Evolutionary conservation across 1,140 invertebrate genomes (phyloP).

Genomic region (Drosophila biarmipes): DNA sequence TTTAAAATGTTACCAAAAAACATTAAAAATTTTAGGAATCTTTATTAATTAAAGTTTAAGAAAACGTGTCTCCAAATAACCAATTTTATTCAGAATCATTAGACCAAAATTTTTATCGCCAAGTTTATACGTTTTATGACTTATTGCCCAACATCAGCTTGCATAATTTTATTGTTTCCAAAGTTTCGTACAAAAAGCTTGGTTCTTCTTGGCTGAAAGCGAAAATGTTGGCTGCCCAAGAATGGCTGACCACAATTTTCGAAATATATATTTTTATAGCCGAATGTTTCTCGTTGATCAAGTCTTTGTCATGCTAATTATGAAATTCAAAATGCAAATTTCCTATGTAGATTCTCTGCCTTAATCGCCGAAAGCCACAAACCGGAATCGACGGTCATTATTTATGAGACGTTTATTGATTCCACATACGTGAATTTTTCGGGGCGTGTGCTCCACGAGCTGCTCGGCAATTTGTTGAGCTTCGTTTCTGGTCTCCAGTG

Average conservation of each 20-base stretch:
- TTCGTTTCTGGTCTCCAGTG: constrained; percentile 39
- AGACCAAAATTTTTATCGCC: neutral
- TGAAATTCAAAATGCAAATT: constrained; percentile 65
- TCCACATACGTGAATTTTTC: constrained; percentile 30
- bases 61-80: neutral
- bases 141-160: constrained; percentile 22
- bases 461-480: constrained; percentile 56
- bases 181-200: constrained; percentile 1
- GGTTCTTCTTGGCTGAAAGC: constrained; percentile 45
- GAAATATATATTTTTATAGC: constrained; percentile 35
- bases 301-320: constrained; percentile 63
- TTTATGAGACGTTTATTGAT: constrained; percentile 54
- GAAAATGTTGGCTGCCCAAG: constrained; percentile 35
- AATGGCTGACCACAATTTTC: constrained; percentile 32
- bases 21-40: neutral
- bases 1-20: neutral
- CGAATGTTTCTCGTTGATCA: constrained; percentile 25
- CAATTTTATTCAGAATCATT: neutral
- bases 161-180: constrained; percentile 21
- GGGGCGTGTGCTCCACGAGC: constrained; percentile 43
- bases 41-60: neutral
- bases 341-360: constrained; percentile 23
- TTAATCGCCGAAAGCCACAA: constrained; percentile 37
- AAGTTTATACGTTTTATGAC: neutral
- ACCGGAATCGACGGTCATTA: constrained; percentile 38